Evolutionary conservation across 1,140 invertebrate genomes (phyloP), one percentile per base, ranked within the genome.

Genomic region (Tachypleus tridentatus): DNA sequence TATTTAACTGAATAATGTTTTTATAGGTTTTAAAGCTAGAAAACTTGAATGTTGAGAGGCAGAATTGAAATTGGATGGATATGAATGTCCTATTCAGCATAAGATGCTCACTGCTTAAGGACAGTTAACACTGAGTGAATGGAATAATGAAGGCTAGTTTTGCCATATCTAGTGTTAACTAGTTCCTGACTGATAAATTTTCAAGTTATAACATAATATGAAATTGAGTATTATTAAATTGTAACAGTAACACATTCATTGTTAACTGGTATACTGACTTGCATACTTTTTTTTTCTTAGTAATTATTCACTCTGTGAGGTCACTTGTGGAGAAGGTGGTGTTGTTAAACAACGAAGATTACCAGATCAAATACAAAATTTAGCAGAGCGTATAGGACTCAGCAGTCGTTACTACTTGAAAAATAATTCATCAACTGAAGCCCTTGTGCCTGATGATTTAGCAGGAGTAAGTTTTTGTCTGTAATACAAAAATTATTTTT

Each of bases 331-430:
- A 9, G 90, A 93, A 74, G 91, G 91, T 47, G 89, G 91, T 56
- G 91, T 98, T 71, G 64, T 98, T 56, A 98, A 98, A 76, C 95
- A 98, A 75, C 86, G 93, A 62, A 83, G 95, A 49, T 78, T 99
- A 62, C 94, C 93, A 48, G 96, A 98, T 77, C 87, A 93, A 68
- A 77, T 98, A 65, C 88, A 93, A 74, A 98, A 98, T 80, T 80
- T 99, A 51, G 94, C 96, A 0, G 97, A 99, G 76, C 79, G 93
- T 67, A 94, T 98, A 67, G 92, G 84, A 51, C 72, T 84, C 3
- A 77, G 76, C 66, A 75, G 76, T 63, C 76, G 79, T 72, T 98
- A 98, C 79, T 99, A 99, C 79, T 79, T 99, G 65, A 98, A 98
- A 80, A 96, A 93, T 58, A 97, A 96, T 76, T 87, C 89, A 67